These are phyloP conservation scores for Branchinecta lindahli DNA, from an alignment of 1,140 invertebrate genomes.

Conservation along the genomic window DNA sequence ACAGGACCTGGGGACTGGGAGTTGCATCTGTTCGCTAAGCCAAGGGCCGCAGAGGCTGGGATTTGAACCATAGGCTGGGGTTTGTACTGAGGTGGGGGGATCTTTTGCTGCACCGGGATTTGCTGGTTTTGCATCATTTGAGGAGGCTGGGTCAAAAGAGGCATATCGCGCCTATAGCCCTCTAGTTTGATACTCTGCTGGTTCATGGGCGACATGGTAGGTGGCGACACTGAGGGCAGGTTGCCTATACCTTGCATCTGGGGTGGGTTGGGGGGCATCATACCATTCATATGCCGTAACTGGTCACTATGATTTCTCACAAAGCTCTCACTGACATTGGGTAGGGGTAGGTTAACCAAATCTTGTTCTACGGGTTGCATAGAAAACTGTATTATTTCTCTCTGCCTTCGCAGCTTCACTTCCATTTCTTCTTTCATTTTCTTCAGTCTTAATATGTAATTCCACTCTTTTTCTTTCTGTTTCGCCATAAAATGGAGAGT, in stretches of 20 bases:
- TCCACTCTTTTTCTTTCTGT: constrained; percentile 67
- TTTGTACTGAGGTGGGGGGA: background rate
- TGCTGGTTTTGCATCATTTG: background rate
- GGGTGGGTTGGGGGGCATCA: background rate
- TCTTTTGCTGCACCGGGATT: background rate
- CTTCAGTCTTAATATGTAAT: constrained; percentile 54
- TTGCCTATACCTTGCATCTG: constrained; percentile 10
- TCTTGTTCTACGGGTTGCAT: background rate
- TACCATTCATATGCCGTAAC: constrained; percentile 6
- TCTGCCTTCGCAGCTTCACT: constrained; percentile 42
- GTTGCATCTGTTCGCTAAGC: background rate
- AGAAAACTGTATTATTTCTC: constrained; percentile 37
- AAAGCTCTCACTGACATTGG: background rate
- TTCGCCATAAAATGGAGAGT: constrained; percentile 47
- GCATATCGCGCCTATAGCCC: background rate
- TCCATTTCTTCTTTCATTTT: constrained; percentile 62
- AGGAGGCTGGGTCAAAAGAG: background rate
- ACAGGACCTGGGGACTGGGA: background rate
- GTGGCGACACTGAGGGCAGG: constrained; percentile 21
- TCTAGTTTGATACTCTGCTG: background rate
- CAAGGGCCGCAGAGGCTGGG: background rate
- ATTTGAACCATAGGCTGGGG: constrained; percentile 2
- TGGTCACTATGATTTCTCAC: constrained; percentile 21
- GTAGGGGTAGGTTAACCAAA: background rate
- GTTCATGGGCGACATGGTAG: constrained; percentile 14